Percentiles rank a stretch among this genome's conserved stretches.
Evolutionary conservation across 2,888 invertebrate genomes (phyloP).

Genomic region (Nineta flava): DNA sequence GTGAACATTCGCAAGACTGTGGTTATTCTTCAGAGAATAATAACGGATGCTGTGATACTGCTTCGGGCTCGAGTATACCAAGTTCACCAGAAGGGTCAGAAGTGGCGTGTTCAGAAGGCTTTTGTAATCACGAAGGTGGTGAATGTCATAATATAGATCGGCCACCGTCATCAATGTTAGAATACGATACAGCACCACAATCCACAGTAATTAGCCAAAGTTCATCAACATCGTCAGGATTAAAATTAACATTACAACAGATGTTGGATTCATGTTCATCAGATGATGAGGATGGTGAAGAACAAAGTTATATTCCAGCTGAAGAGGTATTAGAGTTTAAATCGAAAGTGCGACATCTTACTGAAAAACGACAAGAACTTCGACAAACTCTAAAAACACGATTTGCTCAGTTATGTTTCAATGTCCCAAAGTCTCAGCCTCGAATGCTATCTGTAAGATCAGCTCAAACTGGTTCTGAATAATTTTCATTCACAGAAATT

Average conservation of each 20-base stretch:
- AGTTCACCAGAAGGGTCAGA: conserved; percentile 85
- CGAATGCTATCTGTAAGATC: conserved; percentile 21
- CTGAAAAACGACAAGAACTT: conserved; percentile 65
- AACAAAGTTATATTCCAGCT: conserved; percentile 61
- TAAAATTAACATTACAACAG: conserved; percentile 51
- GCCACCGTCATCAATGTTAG: conserved; percentile 19
- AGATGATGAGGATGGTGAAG: conserved; percentile 45
- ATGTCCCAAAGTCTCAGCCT: conserved; percentile 26
- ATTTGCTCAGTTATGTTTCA: conserved; percentile 63
- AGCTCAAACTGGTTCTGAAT: conserved; percentile 26
- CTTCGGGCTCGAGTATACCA: conserved; percentile 56
- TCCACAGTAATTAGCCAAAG: neutral
- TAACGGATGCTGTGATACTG: conserved; percentile 50
- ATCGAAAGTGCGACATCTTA: conserved; percentile 59
- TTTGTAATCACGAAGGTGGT: conserved; percentile 55
- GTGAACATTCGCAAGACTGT: conserved; percentile 64
- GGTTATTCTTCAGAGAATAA: conserved; percentile 80
- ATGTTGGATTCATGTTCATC: conserved; percentile 68
- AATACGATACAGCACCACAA: conserved; percentile 4
- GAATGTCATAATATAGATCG: conserved; percentile 22
- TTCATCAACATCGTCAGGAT: conserved; percentile 18
- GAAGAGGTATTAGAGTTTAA: conserved; percentile 81
- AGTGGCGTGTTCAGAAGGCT: conserved; percentile 75
- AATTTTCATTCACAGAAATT: conserved; percentile 9
- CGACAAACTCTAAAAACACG: conserved; percentile 66